These are phyloP conservation scores for Nasonia longicornis DNA, from an alignment of 1,140 invertebrate species.

Conservation along the genomic window DNA sequence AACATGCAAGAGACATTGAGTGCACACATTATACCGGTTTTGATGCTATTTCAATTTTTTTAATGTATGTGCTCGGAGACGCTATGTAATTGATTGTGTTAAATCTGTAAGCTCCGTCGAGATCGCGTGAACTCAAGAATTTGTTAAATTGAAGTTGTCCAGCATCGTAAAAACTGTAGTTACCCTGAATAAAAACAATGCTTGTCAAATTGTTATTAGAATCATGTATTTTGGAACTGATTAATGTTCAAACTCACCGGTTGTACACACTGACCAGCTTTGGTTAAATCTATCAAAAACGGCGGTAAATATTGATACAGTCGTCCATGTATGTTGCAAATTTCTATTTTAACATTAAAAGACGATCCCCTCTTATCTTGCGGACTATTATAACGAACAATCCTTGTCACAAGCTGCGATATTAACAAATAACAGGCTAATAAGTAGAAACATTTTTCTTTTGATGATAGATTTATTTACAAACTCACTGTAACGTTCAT, in stretches of 20 bases:
- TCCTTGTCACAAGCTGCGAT: too few species aligned
- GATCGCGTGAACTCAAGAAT: not conserved
- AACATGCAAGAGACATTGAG: too few species aligned
- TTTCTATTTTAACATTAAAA: too few species aligned
- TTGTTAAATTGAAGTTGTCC: not conserved
- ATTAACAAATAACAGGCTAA: not conserved
- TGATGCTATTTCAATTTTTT: too few species aligned
- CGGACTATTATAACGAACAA: too few species aligned
- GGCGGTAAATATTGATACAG: not conserved
- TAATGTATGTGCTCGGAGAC: too few species aligned
- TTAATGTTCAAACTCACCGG: not conserved
- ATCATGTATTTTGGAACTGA: not conserved
- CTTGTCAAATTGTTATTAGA: not conserved
- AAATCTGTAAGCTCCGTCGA: not conserved
- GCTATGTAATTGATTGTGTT: not conserved
- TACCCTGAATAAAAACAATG: constrained; percentile 14
- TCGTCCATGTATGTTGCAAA: not conserved
- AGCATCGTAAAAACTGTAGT: constrained; percentile 10
- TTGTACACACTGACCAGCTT: not conserved
- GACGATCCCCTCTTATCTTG: too few species aligned
- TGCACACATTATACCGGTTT: too few species aligned
- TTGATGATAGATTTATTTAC: too few species aligned
- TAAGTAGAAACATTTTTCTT: too few species aligned
- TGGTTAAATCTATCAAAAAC: not conserved
- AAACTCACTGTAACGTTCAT: not conserved